Base-by-base conservation (phyloP, 2,113 vertebrate species). In the Dicentrarchus labrax region DNA sequence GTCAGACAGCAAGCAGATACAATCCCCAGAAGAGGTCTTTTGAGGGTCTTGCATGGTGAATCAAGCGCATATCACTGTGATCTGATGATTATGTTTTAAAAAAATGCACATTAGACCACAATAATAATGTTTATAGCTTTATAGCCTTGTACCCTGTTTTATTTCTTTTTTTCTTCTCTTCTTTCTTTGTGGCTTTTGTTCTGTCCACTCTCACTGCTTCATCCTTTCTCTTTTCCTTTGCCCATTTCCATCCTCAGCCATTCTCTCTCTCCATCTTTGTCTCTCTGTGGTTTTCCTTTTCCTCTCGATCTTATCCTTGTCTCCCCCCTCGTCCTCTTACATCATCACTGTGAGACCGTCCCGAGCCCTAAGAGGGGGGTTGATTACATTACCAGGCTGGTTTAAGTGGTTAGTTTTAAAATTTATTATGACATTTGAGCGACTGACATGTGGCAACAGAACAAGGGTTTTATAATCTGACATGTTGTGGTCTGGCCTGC, bases 361-460 rank as follows among this genome's bases (percentile, higher is more conserved):
- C 54, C 2, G 3, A 56, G 54, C 2, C n/a, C 11, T 8, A 0
- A n/a, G 72, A 22, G 22, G 45, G 38, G 36, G 50, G 12, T 30
- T 86, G 86, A 91, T 91, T 84, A 77, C 81, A 82, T 88, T 86
- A 78, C 75, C 86, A 89, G 88, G 12, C 84, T 43, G 72, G 62
- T 77, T 86, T 66, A 61, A 60, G 81, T 69, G 83, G 85, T 84
- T 83, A 7, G 15, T 76, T 47, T 59, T 70, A 3, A 76, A 71
- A 86, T 74, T 0, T 69, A 69, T 76, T 36, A 0, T 82, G 90
- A 84, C 83, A 86, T 60, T 72, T 65, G 64, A 80, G 74, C 24
- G 53, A 76, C 76, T 56, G 88, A 80, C 60, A 12, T 76, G 83
- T 82, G 77, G 88, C 84, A 71, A 80, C 66, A 54, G 84, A 72